Evolutionary conservation across 2,888 invertebrate genomes (phyloP).

Genomic region (Trichogramma dendrolimi): DNA sequence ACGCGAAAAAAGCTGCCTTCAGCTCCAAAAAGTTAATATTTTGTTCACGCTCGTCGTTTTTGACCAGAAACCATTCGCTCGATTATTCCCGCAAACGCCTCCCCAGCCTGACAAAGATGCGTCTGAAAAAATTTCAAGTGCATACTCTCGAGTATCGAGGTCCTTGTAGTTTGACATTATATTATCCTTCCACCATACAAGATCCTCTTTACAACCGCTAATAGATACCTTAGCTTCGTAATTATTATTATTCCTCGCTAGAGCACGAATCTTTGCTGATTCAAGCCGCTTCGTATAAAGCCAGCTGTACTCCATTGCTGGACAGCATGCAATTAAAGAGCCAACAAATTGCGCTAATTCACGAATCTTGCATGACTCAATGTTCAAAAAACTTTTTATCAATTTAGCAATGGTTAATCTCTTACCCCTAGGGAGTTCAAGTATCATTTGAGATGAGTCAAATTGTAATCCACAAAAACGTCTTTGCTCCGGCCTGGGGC

Average conservation of each 20-base stretch:
- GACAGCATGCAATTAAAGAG: conserved; percentile 13
- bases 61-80: conserved; percentile 14
- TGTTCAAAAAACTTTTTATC: background rate
- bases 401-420: background rate
- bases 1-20: too few species aligned
- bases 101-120: conserved; percentile 24
- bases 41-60: too few species aligned
- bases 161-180: too few species aligned
- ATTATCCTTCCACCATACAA: too few species aligned
- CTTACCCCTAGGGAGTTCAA: background rate
- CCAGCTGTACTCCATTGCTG: conserved; percentile 16
- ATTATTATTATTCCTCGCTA: conserved; percentile 12
- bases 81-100: conserved; percentile 9
- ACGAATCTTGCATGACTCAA: conserved; percentile 11
- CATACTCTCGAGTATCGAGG: conserved; percentile 3
- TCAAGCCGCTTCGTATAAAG: conserved; percentile 17
- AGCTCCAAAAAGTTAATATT: too few species aligned
- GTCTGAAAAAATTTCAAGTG: conserved; percentile 19
- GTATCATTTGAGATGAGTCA: background rate
- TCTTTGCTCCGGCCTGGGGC: background rate
- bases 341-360: conserved; percentile 20
- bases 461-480: background rate
- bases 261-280: conserved; percentile 13
- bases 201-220: background rate
- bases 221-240: conserved; percentile 12